phyloP scores from a whole-genome alignment of 2,797 vertebrate species.

The Telmatherina bonti region DNA sequence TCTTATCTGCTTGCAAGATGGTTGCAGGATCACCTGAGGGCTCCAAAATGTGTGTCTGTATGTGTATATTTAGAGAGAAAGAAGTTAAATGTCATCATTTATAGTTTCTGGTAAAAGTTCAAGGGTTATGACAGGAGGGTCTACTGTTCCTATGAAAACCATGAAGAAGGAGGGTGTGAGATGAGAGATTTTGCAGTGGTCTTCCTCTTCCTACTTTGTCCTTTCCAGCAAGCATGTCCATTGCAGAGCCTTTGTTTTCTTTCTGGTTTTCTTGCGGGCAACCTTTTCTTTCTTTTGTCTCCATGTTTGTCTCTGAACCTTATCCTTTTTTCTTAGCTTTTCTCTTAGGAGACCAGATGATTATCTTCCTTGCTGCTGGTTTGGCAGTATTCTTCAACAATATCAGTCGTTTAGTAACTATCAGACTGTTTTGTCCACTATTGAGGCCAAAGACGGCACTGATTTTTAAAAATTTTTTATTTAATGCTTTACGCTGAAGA shows the following conservation, averaged over 20 bases:
- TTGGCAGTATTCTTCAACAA: constrained; percentile 27
- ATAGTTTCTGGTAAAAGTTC: constrained; percentile 34
- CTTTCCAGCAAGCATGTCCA: not conserved
- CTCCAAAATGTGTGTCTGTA: constrained; percentile 25
- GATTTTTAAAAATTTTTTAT: too few species aligned
- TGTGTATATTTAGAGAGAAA: constrained; percentile 15
- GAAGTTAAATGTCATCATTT: constrained; percentile 39
- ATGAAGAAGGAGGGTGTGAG: not conserved
- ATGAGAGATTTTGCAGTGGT: constrained; percentile 13
- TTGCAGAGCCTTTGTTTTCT: not conserved
- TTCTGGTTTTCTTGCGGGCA: constrained; percentile 7
- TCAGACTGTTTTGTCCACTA: not conserved
- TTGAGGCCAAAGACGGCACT: constrained; percentile 22
- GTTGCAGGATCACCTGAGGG: constrained; percentile 55
- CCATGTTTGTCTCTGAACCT: not conserved
- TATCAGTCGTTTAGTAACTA: not conserved
- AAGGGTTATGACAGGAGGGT: constrained; percentile 28
- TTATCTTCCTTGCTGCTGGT: constrained; percentile 28
- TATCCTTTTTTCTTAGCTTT: not conserved
- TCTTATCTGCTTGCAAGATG: constrained; percentile 23
- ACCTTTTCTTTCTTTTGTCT: not conserved
- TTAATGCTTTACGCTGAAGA: not conserved
- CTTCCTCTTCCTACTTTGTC: not conserved
- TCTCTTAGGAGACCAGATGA: constrained; percentile 15
- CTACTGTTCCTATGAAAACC: constrained; percentile 16